Conservation (phyloP, 2,888 invertebrate genomes). For the Volucella bombylans region DNA sequence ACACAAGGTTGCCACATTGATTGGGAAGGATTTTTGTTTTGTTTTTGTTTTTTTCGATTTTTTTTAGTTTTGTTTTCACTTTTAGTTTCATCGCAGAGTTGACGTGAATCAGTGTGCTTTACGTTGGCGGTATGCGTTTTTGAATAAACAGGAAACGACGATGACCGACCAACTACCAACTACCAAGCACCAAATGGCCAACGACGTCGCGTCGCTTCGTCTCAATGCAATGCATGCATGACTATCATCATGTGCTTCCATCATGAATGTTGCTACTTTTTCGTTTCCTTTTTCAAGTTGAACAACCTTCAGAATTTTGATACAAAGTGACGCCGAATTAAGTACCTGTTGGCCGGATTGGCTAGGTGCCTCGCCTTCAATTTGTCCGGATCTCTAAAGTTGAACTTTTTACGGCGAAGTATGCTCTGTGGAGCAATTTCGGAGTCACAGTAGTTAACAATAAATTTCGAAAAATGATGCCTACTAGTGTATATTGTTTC, state of each 20-base stretch:
- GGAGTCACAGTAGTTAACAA: constrained; percentile 16
- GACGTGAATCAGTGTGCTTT: constrained; percentile 23
- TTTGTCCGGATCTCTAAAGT: constrained; percentile 42
- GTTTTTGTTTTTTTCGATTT: neutral
- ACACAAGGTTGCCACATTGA: constrained; percentile 66
- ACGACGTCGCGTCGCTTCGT: neutral
- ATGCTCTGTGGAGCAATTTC: constrained; percentile 24
- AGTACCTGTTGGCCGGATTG: constrained; percentile 16
- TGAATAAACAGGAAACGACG: constrained; percentile 58
- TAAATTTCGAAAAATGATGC: constrained; percentile 23
- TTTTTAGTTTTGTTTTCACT: neutral
- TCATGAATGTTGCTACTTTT: constrained; percentile 25
- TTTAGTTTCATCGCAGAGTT: constrained; percentile 15
- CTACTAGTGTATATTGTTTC: neutral
- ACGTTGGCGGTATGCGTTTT: constrained; percentile 17
- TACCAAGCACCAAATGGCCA: too few species aligned
- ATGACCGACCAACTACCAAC: neutral
- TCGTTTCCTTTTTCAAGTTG: constrained; percentile 59
- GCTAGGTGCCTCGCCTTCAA: constrained; percentile 45
- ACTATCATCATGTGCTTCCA: neutral
- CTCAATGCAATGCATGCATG: constrained; percentile 28
- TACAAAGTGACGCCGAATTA: constrained; percentile 24
- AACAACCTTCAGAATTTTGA: constrained; percentile 54
- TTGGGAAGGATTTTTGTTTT: constrained; percentile 48
- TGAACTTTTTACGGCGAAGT: neutral